Conservation (phyloP, 2,888 invertebrate genomes). For the Diplazon laetatorius region DNA sequence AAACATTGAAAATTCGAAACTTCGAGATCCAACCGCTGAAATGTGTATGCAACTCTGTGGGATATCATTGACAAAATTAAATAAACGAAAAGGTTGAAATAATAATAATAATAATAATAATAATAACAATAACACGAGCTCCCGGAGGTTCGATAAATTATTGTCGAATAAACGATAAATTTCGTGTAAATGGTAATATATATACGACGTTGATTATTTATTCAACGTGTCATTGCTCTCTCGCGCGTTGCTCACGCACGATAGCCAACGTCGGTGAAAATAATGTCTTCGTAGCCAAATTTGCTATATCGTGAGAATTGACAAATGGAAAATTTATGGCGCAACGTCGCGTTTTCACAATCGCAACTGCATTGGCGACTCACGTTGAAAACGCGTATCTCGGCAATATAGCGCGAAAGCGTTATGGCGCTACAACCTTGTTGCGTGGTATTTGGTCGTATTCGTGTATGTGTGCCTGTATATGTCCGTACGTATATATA, state of each 20-base stretch:
- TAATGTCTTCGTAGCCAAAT: constrained; percentile 20
- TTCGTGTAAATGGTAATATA: background rate
- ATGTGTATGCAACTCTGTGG: too few relatives aligned
- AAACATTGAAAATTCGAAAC: too few relatives aligned
- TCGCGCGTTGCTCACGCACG: background rate
- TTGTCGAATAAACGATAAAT: constrained; percentile 5
- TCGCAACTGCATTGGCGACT: constrained; percentile 3
- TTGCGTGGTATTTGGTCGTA: too few relatives aligned
- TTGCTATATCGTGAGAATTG: background rate
- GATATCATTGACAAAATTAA: too few relatives aligned
- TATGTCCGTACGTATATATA: background rate
- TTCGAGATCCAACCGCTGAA: too few relatives aligned
- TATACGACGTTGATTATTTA: background rate
- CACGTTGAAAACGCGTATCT: constrained; percentile 16
- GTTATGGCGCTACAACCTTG: too few relatives aligned
- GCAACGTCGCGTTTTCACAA: constrained; percentile 23
- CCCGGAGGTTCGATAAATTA: constrained; percentile 15
- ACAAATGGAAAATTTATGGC: constrained; percentile 17
- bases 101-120: too few relatives aligned
- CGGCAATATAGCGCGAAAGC: too few relatives aligned
- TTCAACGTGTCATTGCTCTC: too few relatives aligned
- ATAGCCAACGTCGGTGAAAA: constrained; percentile 10
- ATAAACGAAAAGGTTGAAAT: too few relatives aligned
- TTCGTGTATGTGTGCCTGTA: background rate
- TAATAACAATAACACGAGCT: too few relatives aligned